These are phyloP conservation scores for Muntiacus muntjak DNA, from an alignment of 2,113 vertebrate species.

Conservation along the genomic window DNA sequence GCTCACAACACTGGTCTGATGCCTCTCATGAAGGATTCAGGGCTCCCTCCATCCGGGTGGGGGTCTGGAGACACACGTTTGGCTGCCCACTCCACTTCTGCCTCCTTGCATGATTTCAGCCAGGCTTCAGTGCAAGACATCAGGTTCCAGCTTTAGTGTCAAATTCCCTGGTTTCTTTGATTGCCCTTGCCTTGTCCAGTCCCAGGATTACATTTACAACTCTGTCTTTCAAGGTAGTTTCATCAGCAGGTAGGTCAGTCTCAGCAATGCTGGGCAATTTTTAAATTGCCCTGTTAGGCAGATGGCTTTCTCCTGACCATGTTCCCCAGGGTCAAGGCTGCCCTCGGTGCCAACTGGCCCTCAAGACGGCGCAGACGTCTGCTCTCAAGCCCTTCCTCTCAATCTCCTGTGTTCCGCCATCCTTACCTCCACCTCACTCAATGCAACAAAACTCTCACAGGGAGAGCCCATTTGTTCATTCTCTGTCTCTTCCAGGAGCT, in stretches of 20 bases:
- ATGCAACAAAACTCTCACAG: not conserved
- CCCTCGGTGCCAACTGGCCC: too few species aligned
- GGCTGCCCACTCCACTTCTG: fast-evolving
- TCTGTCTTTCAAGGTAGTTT: not conserved
- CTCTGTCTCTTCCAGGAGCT: not conserved
- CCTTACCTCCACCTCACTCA: not conserved
- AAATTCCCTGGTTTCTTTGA: not conserved
- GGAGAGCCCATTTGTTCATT: not conserved
- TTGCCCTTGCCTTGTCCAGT: not conserved
- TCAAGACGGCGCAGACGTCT: fast-evolving
- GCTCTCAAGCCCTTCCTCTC: not conserved
- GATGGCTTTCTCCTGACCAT: not conserved
- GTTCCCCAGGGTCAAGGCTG: not conserved
- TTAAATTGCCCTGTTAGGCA: not conserved
- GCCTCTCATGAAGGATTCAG: not conserved
- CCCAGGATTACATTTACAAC: not conserved
- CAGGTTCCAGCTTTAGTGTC: not conserved
- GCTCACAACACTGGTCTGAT: not conserved
- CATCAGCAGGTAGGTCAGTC: too few species aligned
- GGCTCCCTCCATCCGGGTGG: not conserved
- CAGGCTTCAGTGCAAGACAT: not conserved
- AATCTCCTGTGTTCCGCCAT: not conserved
- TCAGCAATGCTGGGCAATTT: not conserved
- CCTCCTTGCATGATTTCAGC: not conserved
- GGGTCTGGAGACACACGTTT: not conserved